Base-by-base conservation (phyloP, 2,113 vertebrate genomes). In the Synchiropus splendidus region DNA sequence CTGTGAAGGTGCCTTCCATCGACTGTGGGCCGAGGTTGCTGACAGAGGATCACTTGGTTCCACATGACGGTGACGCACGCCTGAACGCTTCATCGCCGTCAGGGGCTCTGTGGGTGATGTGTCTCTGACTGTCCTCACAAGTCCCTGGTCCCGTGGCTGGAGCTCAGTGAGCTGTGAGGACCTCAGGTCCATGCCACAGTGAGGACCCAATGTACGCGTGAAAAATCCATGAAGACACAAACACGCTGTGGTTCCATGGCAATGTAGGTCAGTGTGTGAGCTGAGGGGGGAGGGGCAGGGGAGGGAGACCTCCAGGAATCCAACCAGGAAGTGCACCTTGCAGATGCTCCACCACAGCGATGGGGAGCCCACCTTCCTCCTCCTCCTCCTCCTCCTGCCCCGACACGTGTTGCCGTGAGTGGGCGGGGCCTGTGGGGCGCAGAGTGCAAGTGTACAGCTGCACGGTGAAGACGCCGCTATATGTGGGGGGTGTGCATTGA, bases 131-230 rank as follows among this genome's bases (percentile, higher is more conserved):
- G 30, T 33, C 27, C 16, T 13, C 6, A 30, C 1, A 30, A 32
- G 42, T 17, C 15, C 34, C 16, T 34, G 31, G 33, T 31, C 8
- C 31, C 11, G 21, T 10, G 41, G 6, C 10, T 11, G 14, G 12
- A 27, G 34, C 34, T 13, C 32, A 21, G 15, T 67, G 75, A 81
- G 75, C 78, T 78, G 66, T 73, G 73, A 75, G 74, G n/a, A 81
- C 78, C 78, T 78, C 78, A 77, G 78, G 78, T n/a, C n/a, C n/a
- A n/a, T n/a, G n/a, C n/a, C n/a, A n/a, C n/a, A n/a, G n/a, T n/a
- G n/a, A n/a, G n/a, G n/a, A n/a, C n/a, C n/a, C n/a, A n/a, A n/a
- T n/a, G n/a, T n/a, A n/a, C n/a, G n/a, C n/a, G n/a, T n/a, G n/a
- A n/a, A n/a, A n/a, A n/a, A n/a, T n/a, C n/a, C n/a, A n/a, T n/a